Percentiles rank a stretch among this genome's conserved stretches.
Evolutionary conservation across 2,797 vertebrate genomes (phyloP).

Genomic region (Pseudochromis fuscus): DNA sequence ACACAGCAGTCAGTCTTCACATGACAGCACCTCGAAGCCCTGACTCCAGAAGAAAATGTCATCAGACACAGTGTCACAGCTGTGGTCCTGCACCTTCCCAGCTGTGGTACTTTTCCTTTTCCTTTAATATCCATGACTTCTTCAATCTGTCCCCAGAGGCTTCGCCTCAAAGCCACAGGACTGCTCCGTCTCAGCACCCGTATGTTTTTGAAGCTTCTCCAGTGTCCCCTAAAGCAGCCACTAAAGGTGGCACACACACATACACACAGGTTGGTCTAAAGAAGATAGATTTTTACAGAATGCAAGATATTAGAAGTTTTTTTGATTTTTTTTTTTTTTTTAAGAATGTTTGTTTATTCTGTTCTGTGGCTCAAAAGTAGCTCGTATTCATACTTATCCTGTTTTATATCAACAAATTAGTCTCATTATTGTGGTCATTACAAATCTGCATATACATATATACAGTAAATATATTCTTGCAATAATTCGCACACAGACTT

Average conservation of each 20-base stretch:
- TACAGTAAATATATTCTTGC: no score
- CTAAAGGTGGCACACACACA: conserved; percentile 3
- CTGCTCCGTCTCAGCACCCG: conserved; percentile 22
- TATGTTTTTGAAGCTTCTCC: conserved; percentile 36
- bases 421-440: no score
- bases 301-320: no score
- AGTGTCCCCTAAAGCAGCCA: conserved; percentile 39
- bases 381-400: no score
- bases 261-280: not conserved
- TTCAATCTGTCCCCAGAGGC: conserved; percentile 51
- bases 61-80: conserved; percentile 50
- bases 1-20: conserved; percentile 24
- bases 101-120: conserved; percentile 39
- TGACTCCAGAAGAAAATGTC: conserved; percentile 42
- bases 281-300: not conserved
- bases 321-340: no score
- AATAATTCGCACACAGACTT: no score
- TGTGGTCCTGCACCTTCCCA: conserved; percentile 34
- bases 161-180: conserved; percentile 32
- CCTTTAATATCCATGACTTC: conserved; percentile 46
- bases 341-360: no score
- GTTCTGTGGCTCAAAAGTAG: no score
- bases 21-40: conserved; percentile 38
- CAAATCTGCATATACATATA: no score
- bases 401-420: no score